Conservation (phyloP, 2,888 invertebrate genomes). For the Acleris cristana region DNA sequence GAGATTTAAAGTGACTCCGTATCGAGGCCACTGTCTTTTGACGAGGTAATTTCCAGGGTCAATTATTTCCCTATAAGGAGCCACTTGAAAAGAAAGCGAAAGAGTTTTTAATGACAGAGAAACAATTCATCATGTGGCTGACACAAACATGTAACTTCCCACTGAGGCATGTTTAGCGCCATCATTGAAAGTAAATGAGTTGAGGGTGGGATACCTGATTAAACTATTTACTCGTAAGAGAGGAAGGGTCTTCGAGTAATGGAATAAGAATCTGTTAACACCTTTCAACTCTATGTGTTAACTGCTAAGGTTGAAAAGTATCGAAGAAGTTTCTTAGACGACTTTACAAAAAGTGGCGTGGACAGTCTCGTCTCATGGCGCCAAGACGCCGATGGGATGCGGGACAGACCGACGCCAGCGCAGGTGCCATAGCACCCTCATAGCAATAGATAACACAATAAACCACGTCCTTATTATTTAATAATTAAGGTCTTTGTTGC, state of each 20-base stretch:
- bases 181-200: neutral
- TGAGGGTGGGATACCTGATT: slow-evolving; percentile 8
- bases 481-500: slow-evolving; percentile 1
- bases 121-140: slow-evolving; percentile 13
- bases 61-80: slow-evolving; percentile 29
- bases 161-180: no score
- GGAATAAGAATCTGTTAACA: slow-evolving; percentile 14
- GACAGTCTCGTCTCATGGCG: slow-evolving; percentile 33
- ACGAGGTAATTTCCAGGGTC: slow-evolving; percentile 31
- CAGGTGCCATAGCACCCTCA: neutral
- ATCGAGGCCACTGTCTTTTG: slow-evolving; percentile 40
- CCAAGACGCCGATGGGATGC: slow-evolving; percentile 31
- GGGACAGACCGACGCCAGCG: slow-evolving; percentile 11
- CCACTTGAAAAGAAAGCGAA: slow-evolving; percentile 31
- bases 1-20: slow-evolving; percentile 57
- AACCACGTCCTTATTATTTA: neutral
- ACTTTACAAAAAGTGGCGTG: slow-evolving; percentile 34
- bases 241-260: slow-evolving; percentile 25
- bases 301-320: no score
- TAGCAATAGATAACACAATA: slow-evolving; percentile 1
- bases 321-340: neutral
- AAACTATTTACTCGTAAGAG: slow-evolving; percentile 21
- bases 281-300: no score
- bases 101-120: slow-evolving; percentile 9
- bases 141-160: neutral